Conservation (phyloP, 2,113 vertebrate genomes). For the Octodon degus region DNA sequence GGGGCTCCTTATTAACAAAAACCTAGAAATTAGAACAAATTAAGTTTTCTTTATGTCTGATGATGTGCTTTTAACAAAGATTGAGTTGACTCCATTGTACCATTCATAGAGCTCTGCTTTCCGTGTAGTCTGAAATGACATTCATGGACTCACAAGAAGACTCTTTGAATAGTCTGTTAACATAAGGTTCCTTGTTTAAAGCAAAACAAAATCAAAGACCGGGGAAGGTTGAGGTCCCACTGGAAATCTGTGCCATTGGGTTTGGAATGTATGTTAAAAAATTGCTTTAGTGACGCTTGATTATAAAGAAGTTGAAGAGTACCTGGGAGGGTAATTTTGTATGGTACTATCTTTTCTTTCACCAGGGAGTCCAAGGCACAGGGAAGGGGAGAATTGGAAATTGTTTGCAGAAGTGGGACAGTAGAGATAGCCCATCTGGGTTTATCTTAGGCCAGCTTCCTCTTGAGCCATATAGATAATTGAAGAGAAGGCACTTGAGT, state of each 20-base stretch:
- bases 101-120: conserved; percentile 32
- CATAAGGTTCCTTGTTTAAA: conserved; percentile 62
- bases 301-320: not conserved
- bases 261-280: conserved; percentile 58
- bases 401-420: conserved; percentile 67
- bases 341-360: not conserved
- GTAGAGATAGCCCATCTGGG: conserved; percentile 17
- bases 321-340: conserved; percentile 53
- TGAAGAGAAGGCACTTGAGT: not conserved
- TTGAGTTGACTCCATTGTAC: conserved; percentile 61
- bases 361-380: not conserved
- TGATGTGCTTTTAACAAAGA: conserved; percentile 58
- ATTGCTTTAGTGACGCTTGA: conserved; percentile 19
- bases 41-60: conserved; percentile 54
- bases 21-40: conserved; percentile 38
- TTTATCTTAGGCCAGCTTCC: conserved; percentile 52
- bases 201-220: conserved; percentile 31
- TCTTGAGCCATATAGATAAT: conserved; percentile 51
- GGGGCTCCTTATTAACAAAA: conserved; percentile 43
- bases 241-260: not conserved
- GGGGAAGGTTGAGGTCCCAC: not conserved
- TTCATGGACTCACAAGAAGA: conserved; percentile 62
- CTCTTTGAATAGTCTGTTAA: conserved; percentile 60
- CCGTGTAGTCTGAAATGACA: conserved; percentile 49
- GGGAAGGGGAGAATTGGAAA: conserved; percentile 21